Percentiles rank a stretch among this genome's conserved stretches.
phyloP scores from a whole-genome alignment of 2,797 vertebrate species.

The Esox lucius region DNA sequence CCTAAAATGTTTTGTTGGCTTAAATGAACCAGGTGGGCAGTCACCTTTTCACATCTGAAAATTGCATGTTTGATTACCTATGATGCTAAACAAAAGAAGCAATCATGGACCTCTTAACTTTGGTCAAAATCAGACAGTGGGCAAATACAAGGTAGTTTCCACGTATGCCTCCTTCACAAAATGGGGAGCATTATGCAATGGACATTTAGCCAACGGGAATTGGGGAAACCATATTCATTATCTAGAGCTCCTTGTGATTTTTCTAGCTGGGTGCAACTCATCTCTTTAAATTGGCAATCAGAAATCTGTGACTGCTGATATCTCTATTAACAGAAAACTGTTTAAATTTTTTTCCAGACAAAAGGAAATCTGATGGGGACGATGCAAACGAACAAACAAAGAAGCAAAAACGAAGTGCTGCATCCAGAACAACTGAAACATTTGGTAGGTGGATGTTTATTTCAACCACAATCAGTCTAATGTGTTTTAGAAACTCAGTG shows the following conservation, averaged over 20 bases:
- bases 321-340: not conserved
- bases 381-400: constrained; percentile 2
- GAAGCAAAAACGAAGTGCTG: not conserved
- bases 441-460: not conserved
- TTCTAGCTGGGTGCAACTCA: not conserved
- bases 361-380: not conserved
- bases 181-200: no score
- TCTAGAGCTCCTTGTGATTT: not conserved
- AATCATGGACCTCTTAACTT: no score
- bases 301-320: not conserved
- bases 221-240: no score
- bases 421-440: not conserved
- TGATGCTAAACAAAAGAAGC: no score
- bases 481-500: not conserved
- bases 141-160: no score
- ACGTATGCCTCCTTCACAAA: no score
- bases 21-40: no score
- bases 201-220: no score
- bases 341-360: not conserved
- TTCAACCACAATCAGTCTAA: not conserved
- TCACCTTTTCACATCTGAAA: no score
- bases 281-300: not conserved
- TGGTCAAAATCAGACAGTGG: no score
- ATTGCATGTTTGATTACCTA: no score
- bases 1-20: no score